These are phyloP conservation scores for Harpagoxenus sublaevis DNA, from an alignment of 2,888 invertebrate genomes.

Conservation along the genomic window DNA sequence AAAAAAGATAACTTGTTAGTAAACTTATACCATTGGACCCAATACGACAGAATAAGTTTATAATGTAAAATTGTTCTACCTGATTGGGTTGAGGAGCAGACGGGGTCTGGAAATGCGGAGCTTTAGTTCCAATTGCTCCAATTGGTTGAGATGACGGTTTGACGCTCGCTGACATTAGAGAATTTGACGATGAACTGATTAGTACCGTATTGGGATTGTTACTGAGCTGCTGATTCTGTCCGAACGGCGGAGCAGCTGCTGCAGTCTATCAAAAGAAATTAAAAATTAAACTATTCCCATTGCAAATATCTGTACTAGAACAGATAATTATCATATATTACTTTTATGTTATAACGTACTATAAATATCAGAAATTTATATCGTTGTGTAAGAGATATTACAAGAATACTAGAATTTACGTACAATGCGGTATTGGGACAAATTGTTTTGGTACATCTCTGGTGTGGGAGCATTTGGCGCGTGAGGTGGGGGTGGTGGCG, in stretches of 20 bases:
- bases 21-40: not conserved
- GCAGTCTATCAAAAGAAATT: slow-evolving; percentile 78
- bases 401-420: slow-evolving; percentile 66
- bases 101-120: slow-evolving; percentile 87
- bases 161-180: slow-evolving; percentile 95
- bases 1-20: slow-evolving; percentile 30
- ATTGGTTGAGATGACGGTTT: slow-evolving; percentile 94
- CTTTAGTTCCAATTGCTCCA: slow-evolving; percentile 93
- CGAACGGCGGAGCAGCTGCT: slow-evolving; percentile 90
- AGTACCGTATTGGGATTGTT: slow-evolving; percentile 95
- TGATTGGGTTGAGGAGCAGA: slow-evolving; percentile 88
- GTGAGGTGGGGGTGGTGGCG: slow-evolving; percentile 88
- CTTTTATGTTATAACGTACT: not conserved
- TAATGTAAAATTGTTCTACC: slow-evolving; percentile 71
- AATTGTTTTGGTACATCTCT: slow-evolving; percentile 90
- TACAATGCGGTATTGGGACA: slow-evolving; percentile 88
- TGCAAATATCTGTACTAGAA: not conserved
- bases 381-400: not conserved
- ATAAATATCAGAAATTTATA: not conserved
- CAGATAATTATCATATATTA: not conserved
- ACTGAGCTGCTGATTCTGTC: slow-evolving; percentile 93
- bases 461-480: slow-evolving; percentile 88
- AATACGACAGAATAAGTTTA: not conserved
- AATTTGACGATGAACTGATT: slow-evolving; percentile 95
- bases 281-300: not conserved